Evolutionary conservation across 1,140 invertebrate genomes (phyloP).

Genomic region (Cydia amplana): DNA sequence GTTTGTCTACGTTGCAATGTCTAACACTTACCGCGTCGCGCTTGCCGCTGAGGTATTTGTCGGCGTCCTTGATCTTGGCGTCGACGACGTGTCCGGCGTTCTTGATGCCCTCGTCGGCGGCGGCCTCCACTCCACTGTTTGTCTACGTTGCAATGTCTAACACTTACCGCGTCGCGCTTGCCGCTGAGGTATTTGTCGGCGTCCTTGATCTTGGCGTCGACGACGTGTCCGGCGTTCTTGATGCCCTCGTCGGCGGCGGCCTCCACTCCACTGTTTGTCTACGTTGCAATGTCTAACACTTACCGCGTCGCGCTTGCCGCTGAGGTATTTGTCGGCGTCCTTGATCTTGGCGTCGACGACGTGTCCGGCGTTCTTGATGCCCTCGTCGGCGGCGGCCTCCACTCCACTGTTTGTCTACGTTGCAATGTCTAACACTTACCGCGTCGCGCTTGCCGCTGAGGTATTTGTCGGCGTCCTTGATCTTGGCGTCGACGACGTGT

Average conservation of each 20-base stretch:
- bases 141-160: conserved; percentile 56
- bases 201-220: conserved; percentile 73
- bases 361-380: conserved; percentile 69
- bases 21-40: no score
- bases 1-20: no score
- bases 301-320: no score
- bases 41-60: conserved; percentile 48
- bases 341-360: conserved; percentile 73
- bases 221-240: conserved; percentile 69
- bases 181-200: conserved; percentile 51
- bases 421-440: conserved; percentile 51
- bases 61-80: conserved; percentile 71
- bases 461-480: conserved; percentile 75
- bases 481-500: conserved; percentile 69
- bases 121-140: conserved; percentile 67
- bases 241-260: conserved; percentile 68
- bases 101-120: conserved; percentile 69
- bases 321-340: conserved; percentile 59
- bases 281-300: conserved; percentile 47
- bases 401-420: conserved; percentile 72
- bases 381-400: conserved; percentile 68
- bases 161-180: no score
- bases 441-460: conserved; percentile 69
- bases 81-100: conserved; percentile 71
- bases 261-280: conserved; percentile 70